Conservation (phyloP, 2,888 invertebrate genomes). For the Carabus problematicus region DNA sequence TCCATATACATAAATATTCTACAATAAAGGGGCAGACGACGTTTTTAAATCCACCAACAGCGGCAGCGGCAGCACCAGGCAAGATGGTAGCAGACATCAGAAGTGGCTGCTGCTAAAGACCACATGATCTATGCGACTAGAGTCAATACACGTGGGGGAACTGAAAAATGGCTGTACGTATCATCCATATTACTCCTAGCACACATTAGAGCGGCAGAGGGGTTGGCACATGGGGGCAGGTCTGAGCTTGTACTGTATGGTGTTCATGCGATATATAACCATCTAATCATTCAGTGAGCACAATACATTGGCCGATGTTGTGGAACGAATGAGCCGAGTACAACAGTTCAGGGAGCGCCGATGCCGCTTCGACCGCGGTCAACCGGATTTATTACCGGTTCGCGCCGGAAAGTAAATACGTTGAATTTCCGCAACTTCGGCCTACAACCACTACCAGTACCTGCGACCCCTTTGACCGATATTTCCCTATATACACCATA, state of each 20-base stretch:
- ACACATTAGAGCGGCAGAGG: background rate
- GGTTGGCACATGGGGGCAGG: background rate
- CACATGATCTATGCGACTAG: too few species aligned
- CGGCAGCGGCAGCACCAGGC: too few species aligned
- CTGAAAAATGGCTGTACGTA: too few species aligned
- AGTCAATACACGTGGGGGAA: too few species aligned
- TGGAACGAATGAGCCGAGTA: background rate
- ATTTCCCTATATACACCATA: background rate
- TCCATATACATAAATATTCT: constrained; percentile 14
- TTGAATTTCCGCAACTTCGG: constrained; percentile 21
- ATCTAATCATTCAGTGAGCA: constrained; percentile 21
- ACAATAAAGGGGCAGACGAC: background rate
- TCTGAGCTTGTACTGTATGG: too few species aligned
- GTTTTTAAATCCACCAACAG: background rate
- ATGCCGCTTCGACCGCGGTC: constrained; percentile 19
- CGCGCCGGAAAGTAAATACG: constrained; percentile 27
- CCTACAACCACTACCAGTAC: background rate
- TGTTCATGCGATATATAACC: constrained; percentile 18
- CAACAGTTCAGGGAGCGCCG: too few species aligned
- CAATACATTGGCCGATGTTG: constrained; percentile 17
- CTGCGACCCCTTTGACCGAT: background rate
- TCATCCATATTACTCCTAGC: background rate
- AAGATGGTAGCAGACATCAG: too few species aligned
- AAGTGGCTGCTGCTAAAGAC: too few species aligned
- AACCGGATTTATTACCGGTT: constrained; percentile 23